phyloP scores from a whole-genome alignment of 2,113 vertebrate species.

The Acinonyx jubatus region DNA sequence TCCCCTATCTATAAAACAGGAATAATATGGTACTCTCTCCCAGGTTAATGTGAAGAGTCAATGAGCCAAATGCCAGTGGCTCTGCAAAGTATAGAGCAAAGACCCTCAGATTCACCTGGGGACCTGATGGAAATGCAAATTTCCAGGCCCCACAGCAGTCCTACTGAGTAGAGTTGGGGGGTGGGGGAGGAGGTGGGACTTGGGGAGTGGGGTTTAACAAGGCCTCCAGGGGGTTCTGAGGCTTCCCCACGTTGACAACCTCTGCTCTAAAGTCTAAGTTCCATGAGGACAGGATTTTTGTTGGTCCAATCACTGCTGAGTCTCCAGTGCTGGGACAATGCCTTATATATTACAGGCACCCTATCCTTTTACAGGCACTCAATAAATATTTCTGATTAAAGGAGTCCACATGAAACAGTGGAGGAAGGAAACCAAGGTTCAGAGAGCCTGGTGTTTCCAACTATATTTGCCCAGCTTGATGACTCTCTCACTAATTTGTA shows the following conservation, averaged over 20 bases:
- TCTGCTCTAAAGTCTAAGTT: neutral
- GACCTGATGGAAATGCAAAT: neutral
- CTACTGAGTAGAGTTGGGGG: neutral
- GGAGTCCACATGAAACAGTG: neutral
- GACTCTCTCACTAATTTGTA: neutral
- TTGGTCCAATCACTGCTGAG: neutral
- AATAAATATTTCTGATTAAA: constrained; percentile 11
- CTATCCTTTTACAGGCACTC: neutral
- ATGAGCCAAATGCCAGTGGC: neutral
- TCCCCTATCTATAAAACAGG: neutral
- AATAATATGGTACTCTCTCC: neutral
- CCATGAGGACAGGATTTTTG: neutral
- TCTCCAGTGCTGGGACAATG: neutral
- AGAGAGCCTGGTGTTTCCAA: neutral
- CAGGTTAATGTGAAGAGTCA: neutral
- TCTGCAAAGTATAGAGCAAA: neutral
- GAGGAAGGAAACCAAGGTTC: neutral
- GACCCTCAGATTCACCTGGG: neutral
- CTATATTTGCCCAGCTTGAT: neutral
- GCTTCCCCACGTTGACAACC: neutral
- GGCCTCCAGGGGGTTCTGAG: neutral
- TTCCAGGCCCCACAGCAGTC: neutral
- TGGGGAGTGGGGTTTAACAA: neutral
- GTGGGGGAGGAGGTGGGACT: too few relatives aligned
- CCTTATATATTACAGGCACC: neutral